phyloP scores from a whole-genome alignment of 2,888 invertebrate species.

The Suillia variegata region DNA sequence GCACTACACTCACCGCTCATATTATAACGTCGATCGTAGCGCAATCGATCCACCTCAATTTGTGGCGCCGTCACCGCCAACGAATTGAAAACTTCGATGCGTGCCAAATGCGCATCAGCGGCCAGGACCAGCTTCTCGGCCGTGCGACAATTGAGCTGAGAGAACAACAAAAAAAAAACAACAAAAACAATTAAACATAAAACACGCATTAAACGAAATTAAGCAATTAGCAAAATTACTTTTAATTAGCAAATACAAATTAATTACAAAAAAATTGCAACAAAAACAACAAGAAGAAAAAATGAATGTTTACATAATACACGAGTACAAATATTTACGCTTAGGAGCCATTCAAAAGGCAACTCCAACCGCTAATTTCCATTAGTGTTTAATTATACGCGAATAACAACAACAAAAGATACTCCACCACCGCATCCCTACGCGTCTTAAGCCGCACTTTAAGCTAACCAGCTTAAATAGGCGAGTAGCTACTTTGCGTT shows the following conservation, averaged over 20 bases:
- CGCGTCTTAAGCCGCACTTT: no score
- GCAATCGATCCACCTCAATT: constrained; percentile 69
- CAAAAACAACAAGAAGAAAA: no score
- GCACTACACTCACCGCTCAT: constrained; percentile 51
- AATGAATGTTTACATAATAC: constrained; percentile 20
- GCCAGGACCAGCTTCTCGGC: constrained; percentile 52
- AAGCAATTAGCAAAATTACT: neutral
- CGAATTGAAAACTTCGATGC: constrained; percentile 78
- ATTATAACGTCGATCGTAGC: constrained; percentile 54
- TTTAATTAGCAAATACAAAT: neutral
- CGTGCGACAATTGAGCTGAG: constrained; percentile 61
- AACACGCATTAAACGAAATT: constrained; percentile 1
- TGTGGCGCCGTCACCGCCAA: constrained; percentile 80
- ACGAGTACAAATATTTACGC: neutral
- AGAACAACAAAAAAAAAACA: constrained; percentile 19
- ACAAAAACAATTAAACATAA: constrained; percentile 3
- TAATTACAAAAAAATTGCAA: no score
- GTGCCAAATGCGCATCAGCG: constrained; percentile 57
- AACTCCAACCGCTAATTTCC: no score
- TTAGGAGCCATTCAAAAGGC: no score
- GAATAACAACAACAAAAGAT: no score
- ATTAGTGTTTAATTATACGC: no score
- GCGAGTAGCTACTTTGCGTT: no score
- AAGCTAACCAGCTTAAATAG: no score
- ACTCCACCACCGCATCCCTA: no score